Evolutionary conservation across 2,113 vertebrate genomes (phyloP), one percentile per base, ranked within the genome.

Genomic region (Chaetorhynchus papuensis): DNA sequence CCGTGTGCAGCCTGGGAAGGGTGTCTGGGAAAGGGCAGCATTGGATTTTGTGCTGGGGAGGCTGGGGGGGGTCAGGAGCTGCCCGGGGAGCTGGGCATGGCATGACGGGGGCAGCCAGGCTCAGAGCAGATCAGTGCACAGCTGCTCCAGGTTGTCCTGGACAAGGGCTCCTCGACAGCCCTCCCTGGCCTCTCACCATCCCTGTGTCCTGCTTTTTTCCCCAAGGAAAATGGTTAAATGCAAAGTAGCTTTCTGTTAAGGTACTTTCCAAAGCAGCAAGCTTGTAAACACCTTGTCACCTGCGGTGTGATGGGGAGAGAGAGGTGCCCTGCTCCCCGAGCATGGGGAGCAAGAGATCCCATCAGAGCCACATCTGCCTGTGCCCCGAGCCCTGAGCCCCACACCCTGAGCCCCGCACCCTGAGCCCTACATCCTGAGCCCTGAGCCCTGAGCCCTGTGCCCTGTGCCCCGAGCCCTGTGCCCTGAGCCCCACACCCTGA

Each of bases 401-500:
- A 5, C 2, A 4, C 13, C 22, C 63, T 24, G 8, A 2, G 6
- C 11, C 26, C 26, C 12, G 39, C 2, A 8, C 22, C 42, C n/a
- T 13, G 11, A 2, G 4, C 13, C 16, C 21, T 49, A 28, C 6
- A 11, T 31, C 24, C 23, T 17, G 60, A 9, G 4, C 13, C 33
- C 21, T 3, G 2, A 1, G 1, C 1, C 19, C 35, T 23, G 13
- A 2, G 2, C 28, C 53, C 35, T 3, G 3, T 14, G 23, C 6
- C 5, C 0, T 2, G n/a, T n/a, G n/a, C n/a, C n/a, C n/a, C n/a
- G 35, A 2, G 4, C 6, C 39, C 22, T 20, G 15, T 3, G 2
- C 9, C n/a, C n/a, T n/a, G n/a, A n/a, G n/a, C n/a, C n/a, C n/a
- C n/a, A n/a, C n/a, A n/a, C n/a, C 24, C 17, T 23, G 27, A 4